These are phyloP conservation scores for Paratrypauchen microcephalus DNA, from an alignment of 2,797 vertebrate genomes.

Conservation along the genomic window DNA sequence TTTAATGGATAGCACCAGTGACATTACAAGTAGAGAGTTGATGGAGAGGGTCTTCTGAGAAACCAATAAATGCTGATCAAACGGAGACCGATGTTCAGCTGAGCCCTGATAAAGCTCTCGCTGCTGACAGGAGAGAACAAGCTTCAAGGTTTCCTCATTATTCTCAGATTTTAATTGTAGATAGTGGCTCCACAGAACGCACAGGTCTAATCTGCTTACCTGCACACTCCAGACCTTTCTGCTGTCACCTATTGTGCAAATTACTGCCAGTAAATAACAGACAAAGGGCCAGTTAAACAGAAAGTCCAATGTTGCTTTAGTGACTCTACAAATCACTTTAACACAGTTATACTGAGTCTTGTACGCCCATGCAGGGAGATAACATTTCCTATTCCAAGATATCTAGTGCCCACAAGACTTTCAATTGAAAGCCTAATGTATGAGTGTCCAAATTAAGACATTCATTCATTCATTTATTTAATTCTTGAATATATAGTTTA, in stretches of 20 bases:
- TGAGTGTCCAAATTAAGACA: too few relatives aligned
- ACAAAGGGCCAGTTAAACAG: constrained; percentile 21
- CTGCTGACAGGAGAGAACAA: constrained; percentile 11
- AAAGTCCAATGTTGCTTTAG: constrained; percentile 3
- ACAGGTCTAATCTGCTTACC: constrained; percentile 8
- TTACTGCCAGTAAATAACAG: constrained; percentile 23
- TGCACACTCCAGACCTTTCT: not conserved
- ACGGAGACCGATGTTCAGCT: constrained; percentile 16
- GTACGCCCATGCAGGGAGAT: not conserved
- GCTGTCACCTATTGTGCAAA: constrained; percentile 20
- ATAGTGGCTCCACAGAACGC: constrained; percentile 6
- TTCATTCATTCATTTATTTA: too few relatives aligned
- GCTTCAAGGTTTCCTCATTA: constrained; percentile 18
- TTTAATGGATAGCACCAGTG: too few relatives aligned
- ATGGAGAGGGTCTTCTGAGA: constrained; percentile 24
- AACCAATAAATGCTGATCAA: constrained; percentile 45
- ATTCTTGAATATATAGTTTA: too few relatives aligned
- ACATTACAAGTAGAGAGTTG: too few relatives aligned
- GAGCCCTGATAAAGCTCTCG: constrained; percentile 11
- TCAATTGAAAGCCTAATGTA: not conserved
- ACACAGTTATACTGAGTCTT: constrained; percentile 10
- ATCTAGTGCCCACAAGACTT: not conserved
- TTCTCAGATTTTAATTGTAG: constrained; percentile 21
- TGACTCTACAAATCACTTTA: constrained; percentile 17
- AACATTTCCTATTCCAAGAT: not conserved